A percentile compares a stretch with the other conserved stretches of the same genome.
These are phyloP conservation scores for Pachyrhynchus sulphureomaculatus DNA, from an alignment of 1,140 invertebrate genomes.

Conservation along the genomic window DNA sequence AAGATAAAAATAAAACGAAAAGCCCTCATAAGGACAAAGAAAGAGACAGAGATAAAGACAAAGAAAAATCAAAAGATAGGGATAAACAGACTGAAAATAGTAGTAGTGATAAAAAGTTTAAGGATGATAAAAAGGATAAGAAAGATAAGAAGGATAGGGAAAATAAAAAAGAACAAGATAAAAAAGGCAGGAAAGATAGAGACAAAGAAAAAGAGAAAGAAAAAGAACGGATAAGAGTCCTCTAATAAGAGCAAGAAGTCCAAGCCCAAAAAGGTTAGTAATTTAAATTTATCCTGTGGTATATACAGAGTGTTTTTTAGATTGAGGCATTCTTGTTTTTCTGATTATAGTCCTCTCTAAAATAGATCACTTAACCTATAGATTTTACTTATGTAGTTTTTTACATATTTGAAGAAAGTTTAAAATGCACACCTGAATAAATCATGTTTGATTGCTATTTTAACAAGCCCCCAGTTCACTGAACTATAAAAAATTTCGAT, in stretches of 20 bases:
- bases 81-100: constrained; percentile 53
- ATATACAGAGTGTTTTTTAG: background rate
- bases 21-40: constrained; percentile 57
- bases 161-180: constrained; percentile 55
- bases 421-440: too few relatives aligned
- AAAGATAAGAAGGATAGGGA: constrained; percentile 64
- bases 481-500: too few relatives aligned
- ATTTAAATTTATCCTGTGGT: background rate
- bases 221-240: constrained; percentile 49
- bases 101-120: constrained; percentile 55
- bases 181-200: constrained; percentile 50
- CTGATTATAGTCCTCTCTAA: too few relatives aligned
- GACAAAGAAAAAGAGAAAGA: constrained; percentile 48
- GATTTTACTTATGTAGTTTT: too few relatives aligned
- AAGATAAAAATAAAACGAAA: constrained; percentile 61
- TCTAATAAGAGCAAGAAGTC: constrained; percentile 26
- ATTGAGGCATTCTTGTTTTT: background rate
- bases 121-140: constrained; percentile 64
- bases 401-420: too few relatives aligned
- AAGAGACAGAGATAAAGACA: constrained; percentile 50
- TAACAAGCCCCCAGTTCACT: too few relatives aligned
- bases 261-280: constrained; percentile 35
- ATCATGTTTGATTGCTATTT: too few relatives aligned
- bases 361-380: too few relatives aligned
- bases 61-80: constrained; percentile 58